Evolutionary conservation across 2,888 invertebrate species (phyloP).

Genomic region (Aspidapion aeneum): DNA sequence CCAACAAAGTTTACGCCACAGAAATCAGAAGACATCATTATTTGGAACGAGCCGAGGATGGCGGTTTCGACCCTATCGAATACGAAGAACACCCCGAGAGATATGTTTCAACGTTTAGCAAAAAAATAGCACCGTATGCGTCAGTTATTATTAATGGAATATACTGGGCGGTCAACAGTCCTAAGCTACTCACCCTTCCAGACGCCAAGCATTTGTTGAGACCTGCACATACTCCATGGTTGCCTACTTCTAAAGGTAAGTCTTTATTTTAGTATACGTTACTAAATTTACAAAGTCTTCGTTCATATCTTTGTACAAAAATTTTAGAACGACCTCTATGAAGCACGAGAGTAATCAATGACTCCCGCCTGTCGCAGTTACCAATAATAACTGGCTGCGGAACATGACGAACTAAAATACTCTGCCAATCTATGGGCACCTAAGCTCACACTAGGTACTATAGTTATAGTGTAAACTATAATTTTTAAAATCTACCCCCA

Average conservation of each 20-base stretch:
- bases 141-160: slow-evolving; percentile 97
- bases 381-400: too few species aligned
- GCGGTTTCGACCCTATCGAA: slow-evolving; percentile 82
- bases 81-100: slow-evolving; percentile 91
- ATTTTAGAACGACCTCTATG: too few species aligned
- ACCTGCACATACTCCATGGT: slow-evolving; percentile 89
- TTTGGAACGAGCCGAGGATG: slow-evolving; percentile 87
- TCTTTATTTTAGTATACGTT: too few species aligned
- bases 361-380: too few species aligned
- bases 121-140: slow-evolving; percentile 96
- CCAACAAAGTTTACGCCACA: slow-evolving; percentile 94
- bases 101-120: slow-evolving; percentile 94
- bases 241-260: slow-evolving; percentile 64
- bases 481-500: too few species aligned
- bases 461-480: too few species aligned
- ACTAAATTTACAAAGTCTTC: too few species aligned
- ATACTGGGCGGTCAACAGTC: slow-evolving; percentile 97
- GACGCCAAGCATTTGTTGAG: slow-evolving; percentile 93
- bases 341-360: too few species aligned
- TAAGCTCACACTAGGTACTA: too few species aligned
- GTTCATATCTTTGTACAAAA: too few species aligned
- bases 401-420: too few species aligned
- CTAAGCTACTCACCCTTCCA: slow-evolving; percentile 93
- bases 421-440: too few species aligned
- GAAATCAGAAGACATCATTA: slow-evolving; percentile 94